phyloP scores from a whole-genome alignment of 2,797 vertebrate genomes.

The Oryzias sinensis region DNA sequence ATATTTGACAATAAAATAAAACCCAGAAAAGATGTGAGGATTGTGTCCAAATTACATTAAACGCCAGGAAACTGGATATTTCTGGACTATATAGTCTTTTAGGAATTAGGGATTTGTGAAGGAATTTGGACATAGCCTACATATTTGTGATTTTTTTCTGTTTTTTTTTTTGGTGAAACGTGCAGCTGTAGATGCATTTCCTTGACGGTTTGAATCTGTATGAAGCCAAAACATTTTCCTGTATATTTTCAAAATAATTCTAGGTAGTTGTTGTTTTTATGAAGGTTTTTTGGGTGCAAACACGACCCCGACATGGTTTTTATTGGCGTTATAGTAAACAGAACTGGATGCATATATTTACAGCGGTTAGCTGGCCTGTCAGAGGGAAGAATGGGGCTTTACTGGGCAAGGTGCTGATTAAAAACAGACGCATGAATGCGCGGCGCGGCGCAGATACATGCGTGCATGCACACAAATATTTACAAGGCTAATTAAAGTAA shows the following conservation, averaged over 20 bases:
- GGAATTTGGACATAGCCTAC: too few species aligned
- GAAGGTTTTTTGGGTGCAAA: constrained; percentile 1
- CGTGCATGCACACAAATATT: constrained; percentile 23
- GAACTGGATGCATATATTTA: constrained; percentile 25
- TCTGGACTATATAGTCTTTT: too few species aligned
- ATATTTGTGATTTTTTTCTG: too few species aligned
- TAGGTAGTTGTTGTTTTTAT: neutral
- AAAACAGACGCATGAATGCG: constrained; percentile 52
- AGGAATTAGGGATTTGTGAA: too few species aligned
- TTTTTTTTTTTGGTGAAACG: too few species aligned
- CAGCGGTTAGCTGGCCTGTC: constrained; percentile 38
- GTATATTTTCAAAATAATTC: neutral
- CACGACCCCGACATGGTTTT: neutral
- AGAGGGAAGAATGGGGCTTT: constrained; percentile 44
- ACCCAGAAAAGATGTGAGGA: too few species aligned
- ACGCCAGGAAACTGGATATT: too few species aligned
- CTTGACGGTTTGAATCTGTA: too few species aligned
- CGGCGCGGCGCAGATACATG: constrained; percentile 13
- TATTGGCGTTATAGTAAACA: constrained; percentile 8
- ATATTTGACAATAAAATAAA: too few species aligned
- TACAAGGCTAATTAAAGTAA: constrained; percentile 50
- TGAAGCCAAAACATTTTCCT: too few species aligned
- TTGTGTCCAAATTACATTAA: too few species aligned
- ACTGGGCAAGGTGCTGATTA: constrained; percentile 49
- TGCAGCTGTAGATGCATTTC: too few species aligned